These are phyloP conservation scores for Rostratula benghalensis DNA, from an alignment of 2,113 vertebrate genomes.

Conservation along the genomic window DNA sequence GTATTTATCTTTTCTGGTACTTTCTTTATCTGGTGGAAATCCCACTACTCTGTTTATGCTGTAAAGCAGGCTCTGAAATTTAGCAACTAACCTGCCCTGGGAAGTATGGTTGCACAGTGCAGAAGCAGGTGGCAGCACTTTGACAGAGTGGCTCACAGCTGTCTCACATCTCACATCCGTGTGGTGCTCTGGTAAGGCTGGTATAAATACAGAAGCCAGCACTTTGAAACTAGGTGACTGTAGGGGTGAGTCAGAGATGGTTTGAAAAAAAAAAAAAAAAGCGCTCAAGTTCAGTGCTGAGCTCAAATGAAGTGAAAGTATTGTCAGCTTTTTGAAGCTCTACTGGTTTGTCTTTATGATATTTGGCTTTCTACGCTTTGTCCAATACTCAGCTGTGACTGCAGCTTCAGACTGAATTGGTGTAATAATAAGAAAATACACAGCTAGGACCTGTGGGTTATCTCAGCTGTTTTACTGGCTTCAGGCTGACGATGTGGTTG, in stretches of 20 bases:
- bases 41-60: background rate
- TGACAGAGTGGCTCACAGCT: background rate
- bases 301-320: background rate
- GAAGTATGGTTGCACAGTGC: background rate
- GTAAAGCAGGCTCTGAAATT: conserved; percentile 17
- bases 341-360: background rate
- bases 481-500: background rate
- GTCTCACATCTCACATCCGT: background rate
- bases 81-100: conserved; percentile 31
- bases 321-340: background rate
- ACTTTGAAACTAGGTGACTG: conserved; percentile 24
- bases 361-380: background rate
- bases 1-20: background rate
- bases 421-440: background rate
- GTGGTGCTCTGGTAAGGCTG: conserved; percentile 7
- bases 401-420: background rate
- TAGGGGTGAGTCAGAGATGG: background rate
- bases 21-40: background rate
- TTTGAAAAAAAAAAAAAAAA: background rate
- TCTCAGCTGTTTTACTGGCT: background rate
- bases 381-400: background rate
- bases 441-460: background rate
- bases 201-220: background rate
- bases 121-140: conserved; percentile 22
- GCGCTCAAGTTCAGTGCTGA: background rate